phyloP scores from a whole-genome alignment of 1,140 invertebrate species.

The Dendrolimus kikuchii region DNA sequence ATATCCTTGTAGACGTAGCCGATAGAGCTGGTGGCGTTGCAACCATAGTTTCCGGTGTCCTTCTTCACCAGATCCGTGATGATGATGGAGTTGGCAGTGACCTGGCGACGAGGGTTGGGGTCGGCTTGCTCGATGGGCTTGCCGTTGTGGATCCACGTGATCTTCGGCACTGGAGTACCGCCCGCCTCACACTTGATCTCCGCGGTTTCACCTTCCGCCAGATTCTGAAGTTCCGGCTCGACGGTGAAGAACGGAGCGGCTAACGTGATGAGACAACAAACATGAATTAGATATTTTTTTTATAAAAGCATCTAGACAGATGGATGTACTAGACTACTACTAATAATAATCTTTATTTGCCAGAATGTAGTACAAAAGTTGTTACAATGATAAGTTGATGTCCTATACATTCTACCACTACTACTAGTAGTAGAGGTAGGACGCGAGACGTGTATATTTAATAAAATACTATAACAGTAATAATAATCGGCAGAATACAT shows the following conservation, averaged over 20 bases:
- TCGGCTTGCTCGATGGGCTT: slow-evolving; percentile 86
- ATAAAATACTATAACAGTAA: too few relatives aligned
- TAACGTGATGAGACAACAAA: slow-evolving; percentile 33
- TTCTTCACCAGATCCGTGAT: slow-evolving; percentile 88
- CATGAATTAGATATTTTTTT: slow-evolving; percentile 1
- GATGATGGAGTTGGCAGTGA: slow-evolving; percentile 82
- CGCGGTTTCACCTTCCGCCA: slow-evolving; percentile 92
- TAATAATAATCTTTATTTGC: too few relatives aligned
- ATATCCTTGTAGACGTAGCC: slow-evolving; percentile 99
- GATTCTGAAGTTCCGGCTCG: slow-evolving; percentile 91
- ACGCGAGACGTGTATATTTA: too few relatives aligned
- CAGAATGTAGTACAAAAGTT: too few relatives aligned
- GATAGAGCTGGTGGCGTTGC: slow-evolving; percentile 98
- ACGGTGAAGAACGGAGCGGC: slow-evolving; percentile 93
- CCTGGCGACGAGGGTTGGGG: slow-evolving; percentile 80
- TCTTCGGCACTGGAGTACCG: slow-evolving; percentile 91
- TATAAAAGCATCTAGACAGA: background rate
- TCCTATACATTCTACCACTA: too few relatives aligned
- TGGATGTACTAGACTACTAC: too few relatives aligned
- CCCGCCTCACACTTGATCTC: slow-evolving; percentile 90
- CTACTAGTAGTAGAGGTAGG: too few relatives aligned
- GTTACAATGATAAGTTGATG: too few relatives aligned
- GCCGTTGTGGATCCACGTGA: slow-evolving; percentile 98
- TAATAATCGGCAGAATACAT: too few relatives aligned
- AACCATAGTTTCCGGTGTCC: slow-evolving; percentile 98